Evolutionary conservation across 2,113 vertebrate species (phyloP), one percentile per base, ranked within the genome.

Genomic region (Trachemys scripta): DNA sequence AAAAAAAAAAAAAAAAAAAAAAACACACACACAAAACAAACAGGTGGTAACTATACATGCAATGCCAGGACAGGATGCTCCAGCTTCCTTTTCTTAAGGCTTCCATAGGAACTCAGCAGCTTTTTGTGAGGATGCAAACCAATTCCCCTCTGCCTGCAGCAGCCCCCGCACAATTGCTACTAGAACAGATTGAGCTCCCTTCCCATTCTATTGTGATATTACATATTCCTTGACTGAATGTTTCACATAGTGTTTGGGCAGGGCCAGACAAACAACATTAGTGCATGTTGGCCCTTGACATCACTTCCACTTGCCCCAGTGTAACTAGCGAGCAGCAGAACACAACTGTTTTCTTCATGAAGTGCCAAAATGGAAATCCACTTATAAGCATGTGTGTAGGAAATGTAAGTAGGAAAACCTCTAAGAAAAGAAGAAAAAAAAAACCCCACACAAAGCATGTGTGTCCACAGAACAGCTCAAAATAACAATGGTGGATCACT

Each of bases 401-500:
- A 16, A 16, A 50, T 4, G 14, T 2, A 25, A 0, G 25, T 49
- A 59, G 16, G 1, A 72, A 72, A 20, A 72, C 9, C 9, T n/a
- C 17, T 38, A 27, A 27, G 10, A 11, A 45, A 45, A 45, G 6
- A 45, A 45, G 6, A 53, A 53, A 31, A 65, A 27, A 69, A 38
- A 50, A 14, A 50, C 1, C 3, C 16, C 86, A 65, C 35, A 13
- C 3, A 29, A 11, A 8, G 24, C 13, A 6, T 7, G 9, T 19
- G 3, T 0, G 85, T 47, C 2, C 45, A 27, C 22, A 85, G 20
- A 87, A 38, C 0, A 78, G 35, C 29, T 38, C 27, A 45, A 80
- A 86, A 20, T 0, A 0, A 87, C 5, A 85, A 22, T n/a, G 27
- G 5, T 0, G 0, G 12, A 45, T 59, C 50, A 69, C 9, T 11